Percentiles rank a stretch among this genome's conserved stretches.
phyloP scores from a whole-genome alignment of 2,113 vertebrate species.

The rat (Rattus norvegicus) region DNA sequence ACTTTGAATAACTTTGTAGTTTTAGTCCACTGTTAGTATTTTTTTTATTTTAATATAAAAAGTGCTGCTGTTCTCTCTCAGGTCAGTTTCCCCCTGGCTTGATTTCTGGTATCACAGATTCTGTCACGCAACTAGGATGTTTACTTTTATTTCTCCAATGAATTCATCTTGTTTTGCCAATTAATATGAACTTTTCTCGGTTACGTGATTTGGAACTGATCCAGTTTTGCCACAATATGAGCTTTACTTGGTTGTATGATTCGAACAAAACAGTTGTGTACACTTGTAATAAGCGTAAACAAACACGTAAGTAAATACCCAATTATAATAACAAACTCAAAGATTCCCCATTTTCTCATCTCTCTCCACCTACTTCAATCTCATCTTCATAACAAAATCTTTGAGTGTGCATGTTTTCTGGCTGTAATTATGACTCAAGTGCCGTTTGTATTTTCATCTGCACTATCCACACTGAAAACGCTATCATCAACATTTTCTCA shows the following conservation, averaged over 20 bases:
- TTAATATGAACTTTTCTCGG: background rate
- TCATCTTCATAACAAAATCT: background rate
- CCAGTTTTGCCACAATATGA: background rate
- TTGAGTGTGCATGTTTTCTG: background rate
- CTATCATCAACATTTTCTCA: background rate
- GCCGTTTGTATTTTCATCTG: background rate
- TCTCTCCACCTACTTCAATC: background rate
- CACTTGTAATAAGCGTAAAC: background rate
- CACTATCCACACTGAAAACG: background rate
- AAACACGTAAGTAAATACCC: background rate
- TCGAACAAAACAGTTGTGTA: background rate
- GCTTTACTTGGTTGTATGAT: background rate
- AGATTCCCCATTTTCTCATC: background rate
- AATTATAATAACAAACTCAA: background rate
- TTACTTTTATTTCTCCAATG: background rate
- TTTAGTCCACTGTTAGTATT: background rate
- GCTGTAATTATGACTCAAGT: background rate
- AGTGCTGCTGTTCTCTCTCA: background rate
- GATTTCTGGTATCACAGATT: background rate
- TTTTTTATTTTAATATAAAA: background rate
- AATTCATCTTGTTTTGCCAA: background rate
- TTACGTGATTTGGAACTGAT: background rate
- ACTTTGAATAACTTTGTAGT: background rate
- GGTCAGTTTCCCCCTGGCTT: background rate
- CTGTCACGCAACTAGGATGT: background rate